Evolutionary conservation across 2,113 vertebrate genomes (phyloP).

Genomic region (Thryonomys swinderianus): DNA sequence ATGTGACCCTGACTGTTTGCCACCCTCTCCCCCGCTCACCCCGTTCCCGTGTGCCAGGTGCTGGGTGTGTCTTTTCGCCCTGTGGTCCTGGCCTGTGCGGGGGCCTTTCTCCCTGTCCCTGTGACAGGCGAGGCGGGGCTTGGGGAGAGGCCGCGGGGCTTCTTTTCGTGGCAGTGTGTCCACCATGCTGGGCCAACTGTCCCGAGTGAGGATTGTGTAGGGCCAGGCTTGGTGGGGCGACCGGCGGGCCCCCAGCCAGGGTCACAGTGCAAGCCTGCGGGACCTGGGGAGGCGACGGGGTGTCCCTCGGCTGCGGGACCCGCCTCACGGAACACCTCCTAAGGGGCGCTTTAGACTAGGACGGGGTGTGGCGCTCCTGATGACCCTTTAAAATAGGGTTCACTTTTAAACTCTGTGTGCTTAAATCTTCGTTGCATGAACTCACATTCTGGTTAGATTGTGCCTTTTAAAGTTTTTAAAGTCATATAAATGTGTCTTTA

Average conservation of each 20-base stretch:
- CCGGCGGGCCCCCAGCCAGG: no score
- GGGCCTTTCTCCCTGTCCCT: accelerated
- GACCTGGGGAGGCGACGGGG: no score
- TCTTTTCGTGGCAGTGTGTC: constrained; percentile 1
- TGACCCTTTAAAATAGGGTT: constrained; percentile 10
- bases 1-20: not conserved
- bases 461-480: constrained; percentile 49
- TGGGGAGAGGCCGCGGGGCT: not conserved
- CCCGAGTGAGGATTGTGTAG: constrained; percentile 28
- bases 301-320: no score
- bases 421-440: not conserved
- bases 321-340: no score
- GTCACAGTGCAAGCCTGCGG: no score
- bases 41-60: no score
- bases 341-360: no score
- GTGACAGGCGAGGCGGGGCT: not conserved
- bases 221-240: no score
- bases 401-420: not conserved
- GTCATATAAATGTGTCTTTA: not conserved
- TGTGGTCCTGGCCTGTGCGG: accelerated
- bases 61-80: not conserved
- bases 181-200: not conserved
- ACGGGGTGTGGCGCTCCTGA: not conserved
- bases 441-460: not conserved
- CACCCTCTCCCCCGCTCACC: not conserved